A percentile compares a stretch with the other conserved stretches of the same genome.
These are phyloP conservation scores for Nipponacmea schrenckii DNA, from an alignment of 2,888 invertebrate species.

Conservation along the genomic window DNA sequence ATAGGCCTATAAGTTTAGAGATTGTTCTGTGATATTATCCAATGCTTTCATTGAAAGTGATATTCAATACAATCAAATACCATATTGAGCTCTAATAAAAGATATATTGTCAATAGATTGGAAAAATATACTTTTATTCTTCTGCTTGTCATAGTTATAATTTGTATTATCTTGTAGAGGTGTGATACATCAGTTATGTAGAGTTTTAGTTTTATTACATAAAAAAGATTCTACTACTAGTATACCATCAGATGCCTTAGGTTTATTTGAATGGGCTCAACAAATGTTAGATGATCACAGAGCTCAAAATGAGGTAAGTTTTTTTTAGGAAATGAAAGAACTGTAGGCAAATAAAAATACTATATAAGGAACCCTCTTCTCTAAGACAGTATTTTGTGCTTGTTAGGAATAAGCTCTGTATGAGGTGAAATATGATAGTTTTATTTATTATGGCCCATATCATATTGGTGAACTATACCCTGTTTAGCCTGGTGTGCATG, in stretches of 20 bases:
- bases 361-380: too few species aligned
- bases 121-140: too few species aligned
- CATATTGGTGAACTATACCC: too few species aligned
- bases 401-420: neutral
- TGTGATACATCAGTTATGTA: constrained; percentile 59
- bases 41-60: too few species aligned
- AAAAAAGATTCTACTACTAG: constrained; percentile 53
- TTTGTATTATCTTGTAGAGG: constrained; percentile 40
- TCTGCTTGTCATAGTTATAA: neutral
- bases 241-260: constrained; percentile 58
- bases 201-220: constrained; percentile 56
- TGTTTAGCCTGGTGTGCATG: neutral
- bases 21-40: too few species aligned
- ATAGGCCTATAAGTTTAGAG: too few species aligned
- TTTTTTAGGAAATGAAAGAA: neutral
- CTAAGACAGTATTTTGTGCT: neutral
- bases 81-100: too few species aligned
- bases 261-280: constrained; percentile 59
- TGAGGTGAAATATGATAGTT: too few species aligned
- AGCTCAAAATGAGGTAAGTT: constrained; percentile 25
- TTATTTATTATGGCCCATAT: too few species aligned
- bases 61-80: too few species aligned
- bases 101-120: too few species aligned
- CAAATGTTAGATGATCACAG: constrained; percentile 58
- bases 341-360: neutral